Percentiles rank a stretch among this genome's conserved stretches.
These are phyloP conservation scores for Hypotaenidia philippensis DNA, from an alignment of 2,797 vertebrate genomes.

Conservation along the genomic window DNA sequence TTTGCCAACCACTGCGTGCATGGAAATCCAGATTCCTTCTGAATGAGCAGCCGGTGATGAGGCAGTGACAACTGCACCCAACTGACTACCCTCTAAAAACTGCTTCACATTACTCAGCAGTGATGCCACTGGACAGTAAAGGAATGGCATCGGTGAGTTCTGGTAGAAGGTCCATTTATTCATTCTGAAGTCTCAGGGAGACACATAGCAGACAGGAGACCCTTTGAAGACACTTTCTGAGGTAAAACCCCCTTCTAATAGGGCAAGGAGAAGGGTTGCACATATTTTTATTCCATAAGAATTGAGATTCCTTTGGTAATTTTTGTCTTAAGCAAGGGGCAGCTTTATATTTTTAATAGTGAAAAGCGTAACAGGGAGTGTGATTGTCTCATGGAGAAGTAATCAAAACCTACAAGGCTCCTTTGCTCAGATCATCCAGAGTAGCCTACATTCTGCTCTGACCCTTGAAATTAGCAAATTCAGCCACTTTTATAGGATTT, in stretches of 20 bases:
- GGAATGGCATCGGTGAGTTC: background rate
- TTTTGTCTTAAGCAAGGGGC: background rate
- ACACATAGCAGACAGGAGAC: background rate
- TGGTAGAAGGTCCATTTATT: background rate
- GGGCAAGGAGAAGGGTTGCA: background rate
- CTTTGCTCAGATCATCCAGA: background rate
- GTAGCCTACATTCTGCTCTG: background rate
- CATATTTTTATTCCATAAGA: background rate
- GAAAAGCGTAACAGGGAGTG: background rate
- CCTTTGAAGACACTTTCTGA: background rate
- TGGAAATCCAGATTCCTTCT: slow-evolving; percentile 68
- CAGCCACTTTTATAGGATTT: slow-evolving; percentile 25
- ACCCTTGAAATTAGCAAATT: background rate
- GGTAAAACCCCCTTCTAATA: background rate
- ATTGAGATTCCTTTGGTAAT: background rate
- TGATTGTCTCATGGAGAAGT: background rate
- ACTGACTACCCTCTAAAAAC: slow-evolving; percentile 32
- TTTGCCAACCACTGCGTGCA: slow-evolving; percentile 42
- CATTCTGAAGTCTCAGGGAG: background rate
- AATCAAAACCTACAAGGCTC: background rate
- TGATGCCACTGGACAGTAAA: slow-evolving; percentile 52
- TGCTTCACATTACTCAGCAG: slow-evolving; percentile 62
- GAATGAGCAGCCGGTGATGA: slow-evolving; percentile 60
- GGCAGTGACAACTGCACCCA: slow-evolving; percentile 63
- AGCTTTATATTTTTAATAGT: background rate